phyloP scores from a whole-genome alignment of 2,113 vertebrate genomes.

The Lophius piscatorius region DNA sequence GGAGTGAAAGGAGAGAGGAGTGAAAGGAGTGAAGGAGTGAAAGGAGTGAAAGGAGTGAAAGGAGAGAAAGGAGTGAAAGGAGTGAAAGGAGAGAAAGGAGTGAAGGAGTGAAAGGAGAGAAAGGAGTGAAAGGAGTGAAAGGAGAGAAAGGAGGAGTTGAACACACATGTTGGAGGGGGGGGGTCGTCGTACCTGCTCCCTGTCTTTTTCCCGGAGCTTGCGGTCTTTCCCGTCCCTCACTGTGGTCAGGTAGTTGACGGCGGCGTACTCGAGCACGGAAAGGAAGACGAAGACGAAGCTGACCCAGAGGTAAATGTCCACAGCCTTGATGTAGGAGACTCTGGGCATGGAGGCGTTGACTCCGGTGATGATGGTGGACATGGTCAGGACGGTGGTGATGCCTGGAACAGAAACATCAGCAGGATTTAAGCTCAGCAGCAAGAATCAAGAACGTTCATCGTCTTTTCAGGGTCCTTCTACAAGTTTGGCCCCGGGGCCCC shows the following conservation, averaged over 20 bases:
- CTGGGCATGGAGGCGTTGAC: slow-evolving; percentile 84
- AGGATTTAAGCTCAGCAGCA: neutral
- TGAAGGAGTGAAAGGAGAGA: neutral
- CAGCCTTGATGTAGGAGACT: slow-evolving; percentile 84
- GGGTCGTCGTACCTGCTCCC: slow-evolving; percentile 59
- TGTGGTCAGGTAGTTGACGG: slow-evolving; percentile 93
- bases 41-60: neutral
- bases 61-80: neutral
- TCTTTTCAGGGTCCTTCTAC: too few species aligned
- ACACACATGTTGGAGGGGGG: neutral
- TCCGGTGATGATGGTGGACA: slow-evolving; percentile 90
- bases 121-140: neutral
- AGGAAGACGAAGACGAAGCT: slow-evolving; percentile 84
- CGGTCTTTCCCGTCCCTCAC: slow-evolving; percentile 88
- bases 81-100: neutral
- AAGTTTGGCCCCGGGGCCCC: too few species aligned
- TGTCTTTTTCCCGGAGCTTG: slow-evolving; percentile 86
- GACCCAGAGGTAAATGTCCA: slow-evolving; percentile 84
- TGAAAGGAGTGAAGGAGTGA: too few species aligned
- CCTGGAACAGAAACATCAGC: slow-evolving; percentile 70
- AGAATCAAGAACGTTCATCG: neutral
- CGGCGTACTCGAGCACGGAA: slow-evolving; percentile 82
- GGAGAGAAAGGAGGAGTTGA: neutral
- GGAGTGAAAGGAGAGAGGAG: too few species aligned
- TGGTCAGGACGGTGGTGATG: slow-evolving; percentile 94